Evolutionary conservation across 2,888 invertebrate genomes (phyloP).

Genomic region (Nomada fabriciana): DNA sequence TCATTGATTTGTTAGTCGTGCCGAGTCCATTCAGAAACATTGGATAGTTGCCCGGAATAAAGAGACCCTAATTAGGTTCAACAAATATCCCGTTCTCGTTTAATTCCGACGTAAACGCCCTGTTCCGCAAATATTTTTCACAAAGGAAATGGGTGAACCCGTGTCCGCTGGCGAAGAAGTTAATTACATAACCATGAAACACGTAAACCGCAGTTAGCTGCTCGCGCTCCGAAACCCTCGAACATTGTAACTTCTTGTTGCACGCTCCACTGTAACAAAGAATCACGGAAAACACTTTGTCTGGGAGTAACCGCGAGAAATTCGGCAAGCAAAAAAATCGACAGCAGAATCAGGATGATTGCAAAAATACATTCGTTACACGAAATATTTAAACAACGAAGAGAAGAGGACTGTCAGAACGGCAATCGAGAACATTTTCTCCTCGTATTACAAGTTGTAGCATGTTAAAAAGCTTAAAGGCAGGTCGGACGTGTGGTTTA

Average conservation of each 20-base stretch:
- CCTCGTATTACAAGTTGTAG: neutral
- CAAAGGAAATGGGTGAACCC: conserved; percentile 35
- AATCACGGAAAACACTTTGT: conserved; percentile 16
- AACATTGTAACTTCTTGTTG: conserved; percentile 51
- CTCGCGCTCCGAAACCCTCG: conserved; percentile 30
- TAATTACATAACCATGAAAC: conserved; percentile 59
- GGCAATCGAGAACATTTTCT: neutral
- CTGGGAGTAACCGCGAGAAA: conserved; percentile 6
- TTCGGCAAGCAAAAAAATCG: neutral
- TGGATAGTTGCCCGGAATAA: neutral
- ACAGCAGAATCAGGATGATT: neutral
- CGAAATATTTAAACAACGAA: too few species aligned
- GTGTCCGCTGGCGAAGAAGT: conserved; percentile 40
- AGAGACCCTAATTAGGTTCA: neutral
- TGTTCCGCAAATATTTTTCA: conserved; percentile 24
- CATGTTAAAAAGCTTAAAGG: too few species aligned
- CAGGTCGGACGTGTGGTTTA: too few species aligned
- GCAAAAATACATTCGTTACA: neutral
- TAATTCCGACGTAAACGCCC: conserved; percentile 7
- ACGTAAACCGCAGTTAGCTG: conserved; percentile 41
- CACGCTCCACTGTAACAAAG: conserved; percentile 50
- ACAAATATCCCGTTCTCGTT: conserved; percentile 10
- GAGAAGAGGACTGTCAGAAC: neutral
- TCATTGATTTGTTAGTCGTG: neutral
- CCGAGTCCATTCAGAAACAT: neutral